A percentile compares a stretch with the other conserved stretches of the same genome.
Conservation (phyloP, 2,113 vertebrate species). For the Anoura caudifer region DNA sequence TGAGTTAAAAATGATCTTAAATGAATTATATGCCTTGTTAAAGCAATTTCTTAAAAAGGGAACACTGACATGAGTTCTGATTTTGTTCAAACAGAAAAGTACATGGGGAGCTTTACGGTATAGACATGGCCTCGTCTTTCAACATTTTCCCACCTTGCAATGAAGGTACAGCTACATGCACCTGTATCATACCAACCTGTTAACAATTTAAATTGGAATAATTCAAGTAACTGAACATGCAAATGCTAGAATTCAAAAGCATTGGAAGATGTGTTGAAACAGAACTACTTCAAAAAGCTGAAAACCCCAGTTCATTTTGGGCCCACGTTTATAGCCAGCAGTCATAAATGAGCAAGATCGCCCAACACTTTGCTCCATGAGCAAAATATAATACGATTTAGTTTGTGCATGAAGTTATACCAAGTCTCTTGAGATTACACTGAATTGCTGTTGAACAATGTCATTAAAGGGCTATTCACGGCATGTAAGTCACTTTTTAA, state of each 20-base stretch:
- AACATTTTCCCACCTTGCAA: background rate
- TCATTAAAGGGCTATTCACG: background rate
- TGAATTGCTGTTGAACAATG: background rate
- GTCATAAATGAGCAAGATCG: background rate
- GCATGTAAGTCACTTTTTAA: background rate
- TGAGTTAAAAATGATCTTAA: background rate
- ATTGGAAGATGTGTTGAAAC: background rate
- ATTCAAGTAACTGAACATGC: background rate
- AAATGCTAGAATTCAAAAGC: background rate
- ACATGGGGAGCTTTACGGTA: background rate
- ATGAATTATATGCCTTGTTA: background rate
- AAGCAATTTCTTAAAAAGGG: background rate
- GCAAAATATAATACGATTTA: slow-evolving; percentile 11
- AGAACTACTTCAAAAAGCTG: background rate
- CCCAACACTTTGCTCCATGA: background rate
- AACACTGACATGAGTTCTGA: background rate
- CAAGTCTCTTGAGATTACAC: background rate
- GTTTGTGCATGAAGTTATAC: background rate
- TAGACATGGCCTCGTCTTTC: background rate
- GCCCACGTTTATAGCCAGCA: background rate
- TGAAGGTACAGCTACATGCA: background rate
- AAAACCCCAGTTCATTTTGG: background rate
- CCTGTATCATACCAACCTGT: background rate
- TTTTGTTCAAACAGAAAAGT: background rate
- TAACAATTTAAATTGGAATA: background rate